Conservation (phyloP, 2,113 vertebrate genomes). For the Dendrocopos noguchii region DNA sequence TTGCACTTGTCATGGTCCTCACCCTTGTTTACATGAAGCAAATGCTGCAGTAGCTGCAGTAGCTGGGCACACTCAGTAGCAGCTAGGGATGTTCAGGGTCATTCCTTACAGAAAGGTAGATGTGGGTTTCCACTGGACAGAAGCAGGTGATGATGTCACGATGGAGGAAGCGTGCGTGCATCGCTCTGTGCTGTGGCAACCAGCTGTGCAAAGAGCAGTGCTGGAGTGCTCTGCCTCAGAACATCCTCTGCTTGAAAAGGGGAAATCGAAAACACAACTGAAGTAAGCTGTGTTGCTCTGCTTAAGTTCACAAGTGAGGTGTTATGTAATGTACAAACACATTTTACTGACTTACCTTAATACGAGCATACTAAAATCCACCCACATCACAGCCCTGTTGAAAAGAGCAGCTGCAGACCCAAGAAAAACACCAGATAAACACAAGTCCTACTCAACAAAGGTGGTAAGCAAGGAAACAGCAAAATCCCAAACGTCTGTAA, state of each 20-base stretch:
- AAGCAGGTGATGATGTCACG: background rate
- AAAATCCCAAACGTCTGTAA: background rate
- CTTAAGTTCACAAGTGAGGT: background rate
- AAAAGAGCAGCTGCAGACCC: background rate
- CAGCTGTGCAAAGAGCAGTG: background rate
- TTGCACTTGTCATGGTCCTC: background rate
- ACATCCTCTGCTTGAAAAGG: rapidly evolving
- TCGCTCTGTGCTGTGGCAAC: background rate
- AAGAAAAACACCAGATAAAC: background rate
- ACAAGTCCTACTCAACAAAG: background rate
- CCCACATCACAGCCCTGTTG: background rate
- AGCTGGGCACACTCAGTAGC: background rate
- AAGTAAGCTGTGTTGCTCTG: background rate
- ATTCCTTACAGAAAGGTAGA: background rate
- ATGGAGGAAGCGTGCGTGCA: rapidly evolving
- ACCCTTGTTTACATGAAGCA: background rate
- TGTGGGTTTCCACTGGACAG: background rate
- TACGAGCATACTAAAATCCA: background rate
- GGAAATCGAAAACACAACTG: background rate
- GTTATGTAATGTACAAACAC: background rate
- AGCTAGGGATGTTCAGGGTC: background rate
- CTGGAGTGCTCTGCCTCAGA: background rate
- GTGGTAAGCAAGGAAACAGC: background rate
- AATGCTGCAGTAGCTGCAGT: background rate
- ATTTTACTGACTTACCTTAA: background rate